Percentiles rank a stretch among this genome's conserved stretches.
phyloP scores from a whole-genome alignment of 2,888 invertebrate species.

The Dorcus parallelipipedus region DNA sequence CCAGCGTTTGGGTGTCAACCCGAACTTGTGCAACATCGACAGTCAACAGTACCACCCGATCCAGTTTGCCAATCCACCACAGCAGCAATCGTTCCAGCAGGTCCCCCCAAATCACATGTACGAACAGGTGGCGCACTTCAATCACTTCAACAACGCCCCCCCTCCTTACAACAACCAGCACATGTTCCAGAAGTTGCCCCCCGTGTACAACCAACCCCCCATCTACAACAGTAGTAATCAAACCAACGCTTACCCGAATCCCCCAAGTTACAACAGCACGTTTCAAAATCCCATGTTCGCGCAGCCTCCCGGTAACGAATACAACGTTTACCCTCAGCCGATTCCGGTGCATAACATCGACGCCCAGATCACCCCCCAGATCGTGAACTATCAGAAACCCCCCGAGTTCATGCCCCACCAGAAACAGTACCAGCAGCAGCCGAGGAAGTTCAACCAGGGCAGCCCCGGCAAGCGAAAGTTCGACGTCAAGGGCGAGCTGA shows the following conservation, averaged over 20 bases:
- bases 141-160: neutral
- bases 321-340: neutral
- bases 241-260: neutral
- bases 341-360: conserved; percentile 1
- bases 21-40: conserved; percentile 9
- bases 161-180: conserved; percentile 16
- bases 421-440: neutral
- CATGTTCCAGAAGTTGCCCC: neutral
- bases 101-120: conserved; percentile 7
- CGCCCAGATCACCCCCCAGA: conserved; percentile 3
- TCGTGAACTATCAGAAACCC: neutral
- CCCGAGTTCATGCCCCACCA: conserved; percentile 3
- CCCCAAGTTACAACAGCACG: no score
- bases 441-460: neutral
- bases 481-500: conserved; percentile 16
- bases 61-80: conserved; percentile 14
- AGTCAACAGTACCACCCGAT: neutral
- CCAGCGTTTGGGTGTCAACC: conserved; percentile 13
- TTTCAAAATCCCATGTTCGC: conserved; percentile 4
- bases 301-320: neutral
- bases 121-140: neutral
- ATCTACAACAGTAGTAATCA: neutral
- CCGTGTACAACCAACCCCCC: conserved; percentile 7
- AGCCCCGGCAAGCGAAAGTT: conserved; percentile 19
- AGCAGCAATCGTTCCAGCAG: conserved; percentile 11